These are phyloP conservation scores for Athene noctua DNA, from an alignment of 2,113 vertebrate genomes.

Conservation along the genomic window DNA sequence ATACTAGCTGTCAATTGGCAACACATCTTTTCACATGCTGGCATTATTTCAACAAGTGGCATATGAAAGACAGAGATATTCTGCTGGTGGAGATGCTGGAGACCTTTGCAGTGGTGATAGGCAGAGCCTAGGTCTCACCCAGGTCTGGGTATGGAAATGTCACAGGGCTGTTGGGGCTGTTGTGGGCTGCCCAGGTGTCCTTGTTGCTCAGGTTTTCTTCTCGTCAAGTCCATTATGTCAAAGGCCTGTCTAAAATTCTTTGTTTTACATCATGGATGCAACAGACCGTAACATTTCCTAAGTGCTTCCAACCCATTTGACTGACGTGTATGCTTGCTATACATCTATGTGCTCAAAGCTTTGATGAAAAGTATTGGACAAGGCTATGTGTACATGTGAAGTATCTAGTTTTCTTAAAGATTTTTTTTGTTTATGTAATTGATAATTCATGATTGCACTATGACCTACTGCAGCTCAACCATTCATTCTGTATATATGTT, in stretches of 20 bases:
- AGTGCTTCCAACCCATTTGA: not conserved
- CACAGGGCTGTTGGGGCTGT: accelerated
- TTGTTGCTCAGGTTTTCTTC: not conserved
- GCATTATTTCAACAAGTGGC: not conserved
- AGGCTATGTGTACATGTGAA: not conserved
- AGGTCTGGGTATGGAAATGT: not conserved
- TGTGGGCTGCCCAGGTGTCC: not conserved
- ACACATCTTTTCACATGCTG: not conserved
- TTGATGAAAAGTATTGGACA: not conserved
- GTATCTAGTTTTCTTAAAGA: not conserved
- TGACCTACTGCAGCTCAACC: not conserved
- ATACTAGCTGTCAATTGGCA: not conserved
- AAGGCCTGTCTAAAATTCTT: not conserved
- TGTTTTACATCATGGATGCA: not conserved
- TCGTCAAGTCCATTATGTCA: not conserved
- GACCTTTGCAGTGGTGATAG: accelerated
- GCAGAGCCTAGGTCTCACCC: not conserved
- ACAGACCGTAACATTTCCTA: not conserved
- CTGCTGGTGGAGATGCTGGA: not conserved
- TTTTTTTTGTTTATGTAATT: not conserved
- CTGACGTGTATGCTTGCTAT: not conserved
- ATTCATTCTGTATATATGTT: not conserved
- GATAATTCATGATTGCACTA: not conserved
- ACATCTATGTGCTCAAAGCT: not conserved
- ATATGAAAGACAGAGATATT: accelerated